phyloP scores from a whole-genome alignment of 2,888 invertebrate genomes.

The Trichacis sp. region DNA sequence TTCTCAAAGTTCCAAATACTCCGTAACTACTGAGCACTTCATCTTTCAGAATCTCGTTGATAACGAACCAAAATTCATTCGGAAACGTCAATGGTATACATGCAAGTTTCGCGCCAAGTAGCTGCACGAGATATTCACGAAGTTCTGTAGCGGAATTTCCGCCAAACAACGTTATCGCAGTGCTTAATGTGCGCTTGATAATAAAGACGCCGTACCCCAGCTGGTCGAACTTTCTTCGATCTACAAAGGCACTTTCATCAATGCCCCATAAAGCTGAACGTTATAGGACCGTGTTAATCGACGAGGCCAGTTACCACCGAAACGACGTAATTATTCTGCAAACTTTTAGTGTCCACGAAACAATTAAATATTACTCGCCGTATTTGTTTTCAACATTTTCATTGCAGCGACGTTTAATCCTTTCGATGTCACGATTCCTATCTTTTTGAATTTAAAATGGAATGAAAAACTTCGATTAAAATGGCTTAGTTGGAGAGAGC shows the following conservation, averaged over 20 bases:
- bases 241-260: constrained; percentile 2
- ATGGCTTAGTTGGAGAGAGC: not conserved
- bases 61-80: no score
- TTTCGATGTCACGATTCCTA: no score
- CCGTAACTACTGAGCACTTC: no score
- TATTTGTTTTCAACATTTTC: no score
- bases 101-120: not conserved
- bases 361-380: no score
- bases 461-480: no score
- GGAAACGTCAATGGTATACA: no score
- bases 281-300: constrained; percentile 1
- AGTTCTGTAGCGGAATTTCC: not conserved
- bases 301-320: not conserved
- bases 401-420: no score
- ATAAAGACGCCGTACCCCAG: not conserved
- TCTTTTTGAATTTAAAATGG: no score
- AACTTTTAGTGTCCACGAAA: no score
- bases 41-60: no score
- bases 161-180: not conserved
- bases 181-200: not conserved
- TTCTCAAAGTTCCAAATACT: no score
- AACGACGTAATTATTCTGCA: not conserved
- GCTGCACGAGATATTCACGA: not conserved
- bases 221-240: constrained; percentile 2
- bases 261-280: not conserved